Evolutionary conservation across 2,888 invertebrate genomes (phyloP).

Genomic region (Dioctria linearis): DNA sequence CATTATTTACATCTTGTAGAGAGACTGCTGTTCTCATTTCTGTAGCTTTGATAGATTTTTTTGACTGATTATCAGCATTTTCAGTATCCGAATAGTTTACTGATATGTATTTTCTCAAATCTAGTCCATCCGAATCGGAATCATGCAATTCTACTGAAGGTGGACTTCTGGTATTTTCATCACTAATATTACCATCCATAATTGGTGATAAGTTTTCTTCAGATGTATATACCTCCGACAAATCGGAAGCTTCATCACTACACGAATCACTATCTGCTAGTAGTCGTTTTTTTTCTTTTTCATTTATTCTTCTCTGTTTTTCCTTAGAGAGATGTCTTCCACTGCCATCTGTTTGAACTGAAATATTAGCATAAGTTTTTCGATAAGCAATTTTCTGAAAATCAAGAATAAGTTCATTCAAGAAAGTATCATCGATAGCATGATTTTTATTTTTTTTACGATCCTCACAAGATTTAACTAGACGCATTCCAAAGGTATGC

Average conservation of each 20-base stretch:
- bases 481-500: background rate
- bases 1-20: background rate
- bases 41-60: background rate
- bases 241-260: slow-evolving; percentile 20
- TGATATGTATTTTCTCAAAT: background rate
- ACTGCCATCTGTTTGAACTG: slow-evolving; percentile 26
- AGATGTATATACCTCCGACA: background rate
- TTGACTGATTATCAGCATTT: background rate
- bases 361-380: background rate
- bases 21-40: background rate
- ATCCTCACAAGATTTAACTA: slow-evolving; percentile 21
- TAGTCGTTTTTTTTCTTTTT: slow-evolving; percentile 28
- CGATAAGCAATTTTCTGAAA: slow-evolving; percentile 23
- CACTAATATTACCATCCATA: background rate
- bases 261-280: slow-evolving; percentile 26
- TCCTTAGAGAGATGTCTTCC: slow-evolving; percentile 6
- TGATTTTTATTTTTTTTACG: background rate
- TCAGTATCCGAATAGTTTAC: background rate
- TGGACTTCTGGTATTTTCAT: background rate
- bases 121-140: background rate
- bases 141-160: background rate
- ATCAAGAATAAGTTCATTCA: background rate
- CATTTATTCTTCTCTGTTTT: slow-evolving; percentile 36
- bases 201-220: background rate
- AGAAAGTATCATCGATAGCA: background rate